Conservation (phyloP, 2,797 vertebrate species). For the Iguana delicatissima region DNA sequence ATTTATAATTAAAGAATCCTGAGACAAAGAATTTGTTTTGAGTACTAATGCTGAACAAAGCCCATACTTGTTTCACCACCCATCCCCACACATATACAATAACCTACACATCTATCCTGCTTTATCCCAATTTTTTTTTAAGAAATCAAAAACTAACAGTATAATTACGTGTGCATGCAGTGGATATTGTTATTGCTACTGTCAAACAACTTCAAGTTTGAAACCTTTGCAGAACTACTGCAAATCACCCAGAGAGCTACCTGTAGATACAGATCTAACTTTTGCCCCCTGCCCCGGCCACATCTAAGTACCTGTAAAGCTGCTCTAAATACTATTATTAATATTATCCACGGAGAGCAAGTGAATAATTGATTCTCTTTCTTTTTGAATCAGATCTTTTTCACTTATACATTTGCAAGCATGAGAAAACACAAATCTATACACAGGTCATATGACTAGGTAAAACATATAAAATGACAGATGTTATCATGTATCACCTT, state of each 20-base stretch:
- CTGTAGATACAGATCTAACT: neutral
- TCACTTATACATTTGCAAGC: neutral
- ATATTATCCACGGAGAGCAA: neutral
- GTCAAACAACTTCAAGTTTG: neutral
- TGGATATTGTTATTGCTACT: neutral
- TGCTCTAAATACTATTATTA: conserved; percentile 12
- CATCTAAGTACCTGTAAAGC: neutral
- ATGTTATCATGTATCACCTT: neutral
- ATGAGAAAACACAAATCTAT: neutral
- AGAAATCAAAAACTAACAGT: no score
- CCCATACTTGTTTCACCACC: neutral
- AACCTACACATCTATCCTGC: neutral
- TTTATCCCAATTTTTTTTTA: neutral
- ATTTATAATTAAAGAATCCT: neutral
- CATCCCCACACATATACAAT: neutral
- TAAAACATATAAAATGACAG: neutral
- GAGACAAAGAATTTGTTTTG: neutral
- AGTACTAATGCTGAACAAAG: neutral
- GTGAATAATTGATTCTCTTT: neutral
- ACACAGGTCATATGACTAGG: neutral
- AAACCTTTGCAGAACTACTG: neutral
- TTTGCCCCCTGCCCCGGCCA: neutral
- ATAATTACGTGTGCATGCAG: neutral
- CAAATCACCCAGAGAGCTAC: neutral
- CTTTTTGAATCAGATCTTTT: neutral